Evolutionary conservation across 2,113 vertebrate species (phyloP).

Genomic region (rat (Rattus norvegicus)): GRCr8 NC_086023.1:75476001-75476500

Average conservation of each 20-base stretch:
- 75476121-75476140: neutral
- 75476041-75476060: neutral
- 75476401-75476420: too few relatives aligned
- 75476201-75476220: slow-evolving; percentile 24
- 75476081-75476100: neutral
- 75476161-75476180: neutral
- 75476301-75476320: neutral
- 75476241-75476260: neutral
- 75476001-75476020: neutral
- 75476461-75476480: neutral
- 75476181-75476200: neutral
- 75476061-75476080: neutral
- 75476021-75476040: neutral
- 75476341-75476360: neutral
- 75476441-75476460: neutral
- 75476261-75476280: neutral
- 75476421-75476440: neutral
- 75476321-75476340: neutral
- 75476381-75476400: neutral
- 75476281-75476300: neutral
- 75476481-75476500: neutral
- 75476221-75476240: neutral
- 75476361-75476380: neutral
- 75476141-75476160: neutral
- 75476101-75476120: neutral